Evolutionary conservation across 2,888 invertebrate genomes (phyloP).

Genomic region (Piscicola geometra): DNA sequence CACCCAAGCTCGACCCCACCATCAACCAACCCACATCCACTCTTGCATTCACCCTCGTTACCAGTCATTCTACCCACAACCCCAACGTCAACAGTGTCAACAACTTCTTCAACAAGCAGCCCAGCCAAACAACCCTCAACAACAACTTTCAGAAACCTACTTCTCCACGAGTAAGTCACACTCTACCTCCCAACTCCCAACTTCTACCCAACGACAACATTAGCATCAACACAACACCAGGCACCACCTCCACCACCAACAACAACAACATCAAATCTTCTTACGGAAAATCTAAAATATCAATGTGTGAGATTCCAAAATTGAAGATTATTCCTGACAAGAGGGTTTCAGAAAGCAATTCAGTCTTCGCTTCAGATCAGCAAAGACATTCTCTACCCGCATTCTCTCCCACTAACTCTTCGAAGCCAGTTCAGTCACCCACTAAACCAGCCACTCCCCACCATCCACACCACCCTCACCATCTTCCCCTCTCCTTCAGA

Average conservation of each 20-base stretch:
- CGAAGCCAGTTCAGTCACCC: neutral
- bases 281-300: neutral
- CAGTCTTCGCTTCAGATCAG: neutral
- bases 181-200: neutral
- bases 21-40: slow-evolving; percentile 7
- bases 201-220: neutral
- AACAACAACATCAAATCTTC: neutral
- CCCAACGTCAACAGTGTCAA: no score
- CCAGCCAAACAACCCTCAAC: neutral
- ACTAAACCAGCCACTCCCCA: neutral
- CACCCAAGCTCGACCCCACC: neutral
- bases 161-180: neutral
- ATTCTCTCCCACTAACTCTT: neutral
- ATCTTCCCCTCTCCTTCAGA: neutral
- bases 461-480: slow-evolving; percentile 18
- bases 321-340: neutral
- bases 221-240: neutral
- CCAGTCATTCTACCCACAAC: neutral
- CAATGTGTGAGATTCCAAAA: neutral
- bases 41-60: neutral
- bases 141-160: neutral
- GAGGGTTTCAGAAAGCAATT: neutral
- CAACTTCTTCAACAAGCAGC: no score
- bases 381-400: neutral
- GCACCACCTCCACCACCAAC: neutral